A percentile compares a stretch with the other conserved stretches of the same genome.
Conservation (phyloP, 2,113 vertebrate species). For the Dromas ardeola region DNA sequence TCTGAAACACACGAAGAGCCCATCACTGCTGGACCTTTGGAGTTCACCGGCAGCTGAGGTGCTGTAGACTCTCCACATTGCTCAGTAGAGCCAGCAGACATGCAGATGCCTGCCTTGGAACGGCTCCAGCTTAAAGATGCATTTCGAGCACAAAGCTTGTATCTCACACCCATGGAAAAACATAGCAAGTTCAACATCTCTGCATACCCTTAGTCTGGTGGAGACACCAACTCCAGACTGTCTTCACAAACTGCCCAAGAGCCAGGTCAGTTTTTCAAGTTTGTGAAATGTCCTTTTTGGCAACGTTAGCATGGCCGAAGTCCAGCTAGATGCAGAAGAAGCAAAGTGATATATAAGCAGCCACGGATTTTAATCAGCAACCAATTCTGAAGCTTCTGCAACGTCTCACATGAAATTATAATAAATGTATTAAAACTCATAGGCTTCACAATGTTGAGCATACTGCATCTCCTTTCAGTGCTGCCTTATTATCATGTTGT, state of each 20-base stretch:
- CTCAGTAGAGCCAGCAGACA: background rate
- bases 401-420: background rate
- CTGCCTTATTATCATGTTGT: background rate
- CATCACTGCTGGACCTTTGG: background rate
- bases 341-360: background rate
- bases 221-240: background rate
- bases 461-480: background rate
- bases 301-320: background rate
- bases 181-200: rapidly evolving
- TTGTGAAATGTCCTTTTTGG: background rate
- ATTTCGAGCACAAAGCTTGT: background rate
- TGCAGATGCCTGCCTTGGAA: background rate
- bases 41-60: background rate
- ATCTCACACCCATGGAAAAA: background rate
- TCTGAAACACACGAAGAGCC: background rate
- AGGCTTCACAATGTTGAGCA: background rate
- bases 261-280: background rate
- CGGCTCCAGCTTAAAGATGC: background rate
- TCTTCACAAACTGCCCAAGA: background rate
- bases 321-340: background rate
- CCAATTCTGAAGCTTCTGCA: background rate
- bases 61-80: background rate
- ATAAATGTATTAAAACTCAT: background rate
- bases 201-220: background rate
- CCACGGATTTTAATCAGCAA: background rate